phyloP scores from a whole-genome alignment of 2,113 vertebrate species.

The Dicrurus megarhynchus region DNA sequence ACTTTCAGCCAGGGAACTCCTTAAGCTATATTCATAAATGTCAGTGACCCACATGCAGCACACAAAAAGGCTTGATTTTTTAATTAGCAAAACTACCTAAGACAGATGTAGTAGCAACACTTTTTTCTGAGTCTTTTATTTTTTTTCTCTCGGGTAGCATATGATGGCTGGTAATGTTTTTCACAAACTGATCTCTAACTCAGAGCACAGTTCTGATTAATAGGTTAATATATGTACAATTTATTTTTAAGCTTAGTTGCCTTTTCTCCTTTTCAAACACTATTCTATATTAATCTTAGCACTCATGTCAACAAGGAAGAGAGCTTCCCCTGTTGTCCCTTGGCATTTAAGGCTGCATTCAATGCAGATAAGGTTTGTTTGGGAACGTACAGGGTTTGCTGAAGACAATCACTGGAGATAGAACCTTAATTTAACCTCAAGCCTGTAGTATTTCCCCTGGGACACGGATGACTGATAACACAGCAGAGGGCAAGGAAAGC shows the following conservation, averaged over 20 bases:
- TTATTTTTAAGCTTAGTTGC: conserved; percentile 39
- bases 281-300: conserved; percentile 17
- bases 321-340: conserved; percentile 3
- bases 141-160: neutral
- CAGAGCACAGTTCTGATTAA: conserved; percentile 13
- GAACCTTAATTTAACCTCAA: conserved; percentile 75
- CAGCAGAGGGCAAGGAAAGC: conserved; percentile 49
- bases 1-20: neutral
- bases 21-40: neutral
- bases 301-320: conserved; percentile 1
- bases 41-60: neutral
- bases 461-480: conserved; percentile 68
- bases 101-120: neutral
- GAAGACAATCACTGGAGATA: conserved; percentile 69
- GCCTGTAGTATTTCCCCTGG: conserved; percentile 64
- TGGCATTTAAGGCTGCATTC: conserved; percentile 15
- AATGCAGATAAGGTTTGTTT: conserved; percentile 69
- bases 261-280: conserved; percentile 25
- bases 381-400: conserved; percentile 42
- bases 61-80: neutral
- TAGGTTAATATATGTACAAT: conserved; percentile 24
- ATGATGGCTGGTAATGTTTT: neutral
- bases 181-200: neutral
- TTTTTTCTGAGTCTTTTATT: neutral
- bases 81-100: neutral